These are phyloP conservation scores for Aphaenogaster rudis DNA, from an alignment of 1,140 invertebrate species.

Conservation along the genomic window DNA sequence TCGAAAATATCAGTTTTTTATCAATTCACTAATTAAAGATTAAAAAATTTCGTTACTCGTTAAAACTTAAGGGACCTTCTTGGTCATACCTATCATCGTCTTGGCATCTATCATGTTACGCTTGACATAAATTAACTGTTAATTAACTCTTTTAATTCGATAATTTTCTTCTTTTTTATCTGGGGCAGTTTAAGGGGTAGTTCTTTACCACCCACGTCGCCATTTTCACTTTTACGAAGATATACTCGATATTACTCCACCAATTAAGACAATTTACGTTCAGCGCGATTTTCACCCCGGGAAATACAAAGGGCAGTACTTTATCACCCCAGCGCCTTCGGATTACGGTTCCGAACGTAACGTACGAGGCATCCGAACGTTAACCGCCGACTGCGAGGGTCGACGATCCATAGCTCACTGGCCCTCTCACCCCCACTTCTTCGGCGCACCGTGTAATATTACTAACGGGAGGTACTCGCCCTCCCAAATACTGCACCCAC, in stretches of 20 bases:
- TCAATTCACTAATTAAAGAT: not conserved
- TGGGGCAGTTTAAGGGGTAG: not conserved
- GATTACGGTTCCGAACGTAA: constrained; percentile 56
- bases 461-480: constrained; percentile 58
- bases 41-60: not conserved
- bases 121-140: not conserved
- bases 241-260: constrained; percentile 19
- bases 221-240: constrained; percentile 2
- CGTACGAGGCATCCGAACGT: constrained; percentile 75
- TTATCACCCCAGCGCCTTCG: constrained; percentile 16
- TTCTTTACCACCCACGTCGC: not conserved
- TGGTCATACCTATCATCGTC: not conserved
- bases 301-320: constrained; percentile 42
- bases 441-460: constrained; percentile 62
- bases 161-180: not conserved
- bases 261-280: constrained; percentile 49
- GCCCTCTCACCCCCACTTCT: constrained; percentile 57
- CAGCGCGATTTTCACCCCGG: constrained; percentile 32
- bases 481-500: constrained; percentile 66
- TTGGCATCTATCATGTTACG: not conserved
- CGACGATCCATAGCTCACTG: constrained; percentile 79
- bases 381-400: constrained; percentile 79
- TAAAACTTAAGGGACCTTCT: not conserved
- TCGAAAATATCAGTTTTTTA: not conserved
- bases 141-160: not conserved